Evolutionary conservation across 2,797 vertebrate genomes (phyloP).

Genomic region (Tolypeutes matacus): DNA sequence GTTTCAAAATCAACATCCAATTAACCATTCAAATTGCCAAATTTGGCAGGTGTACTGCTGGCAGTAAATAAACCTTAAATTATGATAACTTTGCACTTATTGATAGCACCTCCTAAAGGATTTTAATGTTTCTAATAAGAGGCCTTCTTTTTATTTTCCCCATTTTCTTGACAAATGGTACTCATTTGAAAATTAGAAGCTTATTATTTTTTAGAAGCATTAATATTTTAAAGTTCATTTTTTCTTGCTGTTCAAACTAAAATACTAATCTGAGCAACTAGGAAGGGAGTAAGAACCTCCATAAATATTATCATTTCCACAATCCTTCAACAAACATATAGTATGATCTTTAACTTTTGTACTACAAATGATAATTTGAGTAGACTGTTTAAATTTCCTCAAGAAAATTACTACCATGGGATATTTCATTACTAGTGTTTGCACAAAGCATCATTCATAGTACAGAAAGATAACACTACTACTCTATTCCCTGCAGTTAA

Average conservation of each 20-base stretch:
- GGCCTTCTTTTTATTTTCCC: constrained; percentile 39
- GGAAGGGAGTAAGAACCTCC: constrained; percentile 32
- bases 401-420: constrained; percentile 46
- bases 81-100: constrained; percentile 66
- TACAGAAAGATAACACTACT: constrained; percentile 6
- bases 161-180: constrained; percentile 65
- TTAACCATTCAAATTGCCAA: constrained; percentile 53
- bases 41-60: constrained; percentile 40
- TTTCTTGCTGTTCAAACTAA: constrained; percentile 57
- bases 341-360: constrained; percentile 66
- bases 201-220: constrained; percentile 24
- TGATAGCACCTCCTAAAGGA: constrained; percentile 44
- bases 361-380: constrained; percentile 52
- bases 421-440: constrained; percentile 31
- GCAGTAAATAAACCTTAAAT: constrained; percentile 53
- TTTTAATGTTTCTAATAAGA: constrained; percentile 63
- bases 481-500: constrained; percentile 4
- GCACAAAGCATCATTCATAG: neutral
- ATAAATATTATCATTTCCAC: constrained; percentile 49
- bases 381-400: constrained; percentile 62
- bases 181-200: constrained; percentile 66
- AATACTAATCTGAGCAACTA: constrained; percentile 62
- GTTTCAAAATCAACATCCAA: constrained; percentile 68
- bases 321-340: constrained; percentile 44
- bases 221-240: constrained; percentile 29